Evolutionary conservation across 2,888 invertebrate species (phyloP).

Genomic region (Plemyria rubiginata): DNA sequence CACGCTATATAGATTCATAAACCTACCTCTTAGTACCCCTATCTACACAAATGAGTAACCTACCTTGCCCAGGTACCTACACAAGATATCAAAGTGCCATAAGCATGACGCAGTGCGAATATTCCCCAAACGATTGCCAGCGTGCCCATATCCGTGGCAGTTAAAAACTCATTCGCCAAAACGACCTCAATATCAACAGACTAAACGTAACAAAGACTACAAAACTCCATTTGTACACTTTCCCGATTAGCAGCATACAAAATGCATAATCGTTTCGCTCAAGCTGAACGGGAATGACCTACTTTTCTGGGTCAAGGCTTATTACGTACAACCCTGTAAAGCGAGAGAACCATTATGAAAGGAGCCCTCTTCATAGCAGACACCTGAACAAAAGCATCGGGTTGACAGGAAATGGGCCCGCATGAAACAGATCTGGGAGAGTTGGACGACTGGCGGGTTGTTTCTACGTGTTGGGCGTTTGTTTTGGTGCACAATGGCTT

Average conservation of each 20-base stretch:
- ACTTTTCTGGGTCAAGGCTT: conserved; percentile 59
- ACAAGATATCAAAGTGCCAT: background rate
- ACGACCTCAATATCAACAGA: conserved; percentile 28
- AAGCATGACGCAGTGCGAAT: background rate
- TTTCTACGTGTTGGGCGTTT: conserved; percentile 43
- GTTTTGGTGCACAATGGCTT: conserved; percentile 40
- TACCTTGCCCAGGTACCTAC: too few relatives aligned
- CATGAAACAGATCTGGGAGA: conserved; percentile 45
- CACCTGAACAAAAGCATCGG: conserved; percentile 48
- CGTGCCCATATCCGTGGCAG: conserved; percentile 14
- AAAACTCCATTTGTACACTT: conserved; percentile 41
- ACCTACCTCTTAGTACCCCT: too few relatives aligned
- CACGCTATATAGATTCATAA: too few relatives aligned
- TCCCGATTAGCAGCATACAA: conserved; percentile 54
- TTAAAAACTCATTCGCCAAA: conserved; percentile 27
- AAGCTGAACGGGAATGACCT: conserved; percentile 52
- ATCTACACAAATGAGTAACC: too few relatives aligned
- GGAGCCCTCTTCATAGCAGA: conserved; percentile 41
- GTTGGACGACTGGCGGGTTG: conserved; percentile 48
- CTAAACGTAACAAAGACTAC: conserved; percentile 28
- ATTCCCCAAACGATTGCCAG: background rate
- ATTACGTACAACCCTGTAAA: conserved; percentile 43
- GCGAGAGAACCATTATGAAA: conserved; percentile 42
- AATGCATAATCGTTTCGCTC: conserved; percentile 58
- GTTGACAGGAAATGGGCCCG: conserved; percentile 43